Evolutionary conservation across 92 coral and sea anemone genomes (phyloP), one percentile per base, ranked within the genome.

Genomic region (Epizoanthus illoricatus): DNA sequence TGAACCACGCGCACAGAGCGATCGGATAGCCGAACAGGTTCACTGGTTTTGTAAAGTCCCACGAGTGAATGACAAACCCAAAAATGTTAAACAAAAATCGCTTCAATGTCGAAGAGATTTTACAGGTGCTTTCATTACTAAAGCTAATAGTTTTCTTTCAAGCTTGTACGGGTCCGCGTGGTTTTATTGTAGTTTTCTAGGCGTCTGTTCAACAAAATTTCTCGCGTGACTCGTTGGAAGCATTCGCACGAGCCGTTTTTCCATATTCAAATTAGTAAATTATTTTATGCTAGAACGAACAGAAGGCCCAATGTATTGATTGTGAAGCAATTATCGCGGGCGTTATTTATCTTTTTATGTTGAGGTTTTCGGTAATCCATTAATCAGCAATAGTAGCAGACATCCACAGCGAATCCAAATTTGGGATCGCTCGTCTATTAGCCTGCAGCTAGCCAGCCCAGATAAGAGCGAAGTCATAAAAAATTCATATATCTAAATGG

Each of bases 201-300:
- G 59, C 65, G 56, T 78, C 71, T 62, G 71, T 78, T 62, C 47
- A 71, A 86, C 81, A 63, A 79, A 69, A 56, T 69, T 58, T 69
- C 87, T 93, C 97, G 97, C 97, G 97, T 93, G 97, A 93, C 97
- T 80, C 39, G 36, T 12, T 28, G 47, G 74, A 15, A 73, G 82
- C 55, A 40, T 66, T 82, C 69, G 84, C 92, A 89, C 92, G 89
- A 85, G 92, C 83, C 87, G 84, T 84, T 89, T 89, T 87, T 86
- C 88, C 94, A 88, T 93, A 93, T 93, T 93, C 97, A 93, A 93
- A 93, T 93, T 92, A 93, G 94, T 86, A 87, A 86, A 91, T 83
- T 88, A 93, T 93, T 93, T 93, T 88, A 93, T 93, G 97, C 97
- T 91, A 93, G 76, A 91, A 84, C 97, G 97, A 93, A 88, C 97